Base-by-base conservation (phyloP, 2,797 vertebrate species). In the Taeniopygia guttata region DNA sequence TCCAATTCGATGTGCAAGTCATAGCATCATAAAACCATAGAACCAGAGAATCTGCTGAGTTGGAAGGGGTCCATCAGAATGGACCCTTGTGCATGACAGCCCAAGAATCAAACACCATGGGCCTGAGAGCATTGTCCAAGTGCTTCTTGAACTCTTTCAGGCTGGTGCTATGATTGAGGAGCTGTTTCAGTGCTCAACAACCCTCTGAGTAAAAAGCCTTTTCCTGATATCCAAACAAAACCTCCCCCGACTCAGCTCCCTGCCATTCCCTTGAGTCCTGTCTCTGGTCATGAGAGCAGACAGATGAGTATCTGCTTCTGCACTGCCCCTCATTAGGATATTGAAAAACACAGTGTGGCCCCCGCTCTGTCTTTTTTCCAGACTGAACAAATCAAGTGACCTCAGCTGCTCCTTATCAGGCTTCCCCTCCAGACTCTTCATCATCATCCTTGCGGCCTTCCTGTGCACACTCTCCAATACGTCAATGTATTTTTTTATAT, bases 31-130 rank as follows among this genome's bases (percentile, higher is more conserved):
- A 26, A 66, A 66, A 18, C 16, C 4, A 11, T 5, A 67, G 54
- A 74, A 46, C 11, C 16, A 25, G 4, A 25, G 13, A 38, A 49
- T 29, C 30, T 63, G 13, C 8, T 49, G 23, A 17, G 2, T 29
- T 56, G 27, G 32, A 68, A 76, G 7, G 27, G 23, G 21, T 36
- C 10, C 42, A 25, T 38, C 36, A 69, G 36, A 42, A 25, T 9
- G 19, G 8, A 38, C 10, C 7, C 9, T 34, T 55, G 13, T 0
- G 0, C 18, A 48, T 0, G 1, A 14, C 18, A 54, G 13, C 11
- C 26, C 16, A 48, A 22, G 42, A 68, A 32, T 48, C 26, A n/a
- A n/a, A 48, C 48, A 42, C 5, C 22, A 23, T 11, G 42, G 16
- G 30, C 34, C 48, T 29, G 11, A 40, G 23, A 79, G 6, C 4